Evolutionary conservation across 2,797 vertebrate species (phyloP), one percentile per base, ranked within the genome.

Genomic region (Esox lucius): DNA sequence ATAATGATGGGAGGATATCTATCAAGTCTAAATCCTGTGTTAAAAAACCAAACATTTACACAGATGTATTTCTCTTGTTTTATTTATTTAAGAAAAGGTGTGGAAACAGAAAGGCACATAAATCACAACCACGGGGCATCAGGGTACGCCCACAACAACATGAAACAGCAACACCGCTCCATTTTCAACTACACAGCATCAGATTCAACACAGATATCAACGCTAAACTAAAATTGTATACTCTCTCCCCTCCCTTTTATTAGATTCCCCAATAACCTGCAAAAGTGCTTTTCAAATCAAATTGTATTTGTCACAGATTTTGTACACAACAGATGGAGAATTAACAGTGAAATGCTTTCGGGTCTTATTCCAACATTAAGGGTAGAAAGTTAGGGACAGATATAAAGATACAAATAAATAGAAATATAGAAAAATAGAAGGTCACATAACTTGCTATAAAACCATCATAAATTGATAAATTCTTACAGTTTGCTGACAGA

Each of bases 401-500:
- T 39, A 42, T 39, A 7, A 3, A 39, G 35, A 39, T 39, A 39
- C n/a, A 39, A 39, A 39, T 39, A 39, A 39, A 39, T 42, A 6
- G 42, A 42, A 42, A 3, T 42, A 42, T 42, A 42, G 39, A 42
- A 42, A 42, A 3, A 42, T 42, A 3, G 39, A 6, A 42, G 39
- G 39, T 9, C 39, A 42, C 9, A 4, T 1, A 42, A 42, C n/a
- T 22, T 9, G 7, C n/a, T 59, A 59, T 59, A 59, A 59, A 59
- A 59, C 19, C 9, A 59, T 56, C 19, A 56, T 9, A n/a, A 56
- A 8, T 56, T 5, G n/a, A 22, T 56, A 19, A 0, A 0, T 11
- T 56, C 56, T 56, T n/a, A 56, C 53, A 59, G 19, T 59, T 59
- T 19, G 53, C 19, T 59, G 53, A n/a, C 53, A 90, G 90, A 90